Percentiles rank a stretch among this genome's conserved stretches.
These are phyloP conservation scores for Panthera leo DNA, from an alignment of 2,113 vertebrate genomes.

Conservation along the genomic window DNA sequence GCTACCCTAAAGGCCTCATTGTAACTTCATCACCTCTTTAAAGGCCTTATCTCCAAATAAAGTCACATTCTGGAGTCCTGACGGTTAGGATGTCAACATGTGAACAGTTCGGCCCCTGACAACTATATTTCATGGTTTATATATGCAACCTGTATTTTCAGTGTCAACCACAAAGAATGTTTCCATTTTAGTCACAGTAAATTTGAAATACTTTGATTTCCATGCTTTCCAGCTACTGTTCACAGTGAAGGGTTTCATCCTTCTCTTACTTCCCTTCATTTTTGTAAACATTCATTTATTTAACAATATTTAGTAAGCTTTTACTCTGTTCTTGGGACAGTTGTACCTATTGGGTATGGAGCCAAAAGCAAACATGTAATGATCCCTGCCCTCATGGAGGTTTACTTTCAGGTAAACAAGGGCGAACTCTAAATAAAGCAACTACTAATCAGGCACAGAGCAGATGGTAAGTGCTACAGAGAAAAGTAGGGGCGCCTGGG, in stretches of 20 bases:
- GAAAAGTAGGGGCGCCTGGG: neutral
- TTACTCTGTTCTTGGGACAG: neutral
- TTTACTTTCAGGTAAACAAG: neutral
- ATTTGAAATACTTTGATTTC: neutral
- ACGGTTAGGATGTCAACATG: neutral
- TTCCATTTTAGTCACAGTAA: neutral
- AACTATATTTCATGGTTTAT: neutral
- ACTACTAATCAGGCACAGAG: neutral
- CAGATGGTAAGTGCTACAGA: neutral
- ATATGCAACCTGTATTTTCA: neutral
- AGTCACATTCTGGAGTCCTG: neutral
- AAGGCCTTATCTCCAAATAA: neutral
- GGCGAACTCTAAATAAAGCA: neutral
- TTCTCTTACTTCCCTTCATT: neutral
- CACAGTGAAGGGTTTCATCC: neutral
- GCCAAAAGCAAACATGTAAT: neutral
- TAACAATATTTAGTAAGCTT: neutral
- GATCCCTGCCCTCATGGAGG: neutral
- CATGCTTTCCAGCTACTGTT: neutral
- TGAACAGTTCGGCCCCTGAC: neutral
- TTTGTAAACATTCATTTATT: conserved; percentile 1
- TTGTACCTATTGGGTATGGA: neutral
- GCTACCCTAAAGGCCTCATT: neutral
- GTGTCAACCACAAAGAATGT: neutral
- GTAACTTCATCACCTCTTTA: neutral